phyloP scores from a whole-genome alignment of 1,140 invertebrate genomes.

The Plutomurus gul region DNA sequence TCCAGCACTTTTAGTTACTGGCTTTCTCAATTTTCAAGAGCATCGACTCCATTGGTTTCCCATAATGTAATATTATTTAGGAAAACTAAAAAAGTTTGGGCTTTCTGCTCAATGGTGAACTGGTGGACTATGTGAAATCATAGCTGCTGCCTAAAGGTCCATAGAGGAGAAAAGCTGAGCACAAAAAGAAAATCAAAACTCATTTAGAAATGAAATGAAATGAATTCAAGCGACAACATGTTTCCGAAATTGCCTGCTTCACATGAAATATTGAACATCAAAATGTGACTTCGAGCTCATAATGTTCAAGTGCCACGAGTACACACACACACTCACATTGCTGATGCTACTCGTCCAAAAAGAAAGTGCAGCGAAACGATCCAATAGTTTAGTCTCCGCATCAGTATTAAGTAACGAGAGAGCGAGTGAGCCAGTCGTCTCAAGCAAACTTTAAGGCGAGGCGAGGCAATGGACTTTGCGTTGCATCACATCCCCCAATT shows the following conservation, averaged over 20 bases:
- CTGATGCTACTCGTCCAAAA: no score
- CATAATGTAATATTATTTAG: conserved; percentile 23
- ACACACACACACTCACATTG: not conserved
- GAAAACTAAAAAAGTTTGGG: conserved; percentile 22
- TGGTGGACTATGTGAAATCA: not conserved
- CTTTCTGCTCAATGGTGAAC: not conserved
- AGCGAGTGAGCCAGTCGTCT: not conserved
- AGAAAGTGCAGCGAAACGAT: not conserved
- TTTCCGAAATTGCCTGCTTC: conserved; percentile 35
- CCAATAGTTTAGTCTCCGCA: not conserved
- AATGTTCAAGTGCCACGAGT: not conserved
- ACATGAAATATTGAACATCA: conserved; percentile 31
- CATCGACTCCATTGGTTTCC: conserved; percentile 16
- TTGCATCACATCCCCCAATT: conserved; percentile 16
- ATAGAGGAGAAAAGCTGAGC: not conserved
- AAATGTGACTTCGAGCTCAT: conserved; percentile 28
- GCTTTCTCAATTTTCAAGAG: conserved; percentile 41
- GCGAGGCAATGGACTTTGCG: not conserved
- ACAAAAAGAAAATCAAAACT: conserved; percentile 34
- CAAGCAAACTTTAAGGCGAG: not conserved
- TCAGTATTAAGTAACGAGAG: not conserved
- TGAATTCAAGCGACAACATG: conserved; percentile 36
- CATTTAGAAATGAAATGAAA: conserved; percentile 33
- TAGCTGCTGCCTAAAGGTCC: not conserved
- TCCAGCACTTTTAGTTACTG: conserved; percentile 19